Conservation (phyloP, 2,888 invertebrate genomes). For the Lasioglossum morio region DNA sequence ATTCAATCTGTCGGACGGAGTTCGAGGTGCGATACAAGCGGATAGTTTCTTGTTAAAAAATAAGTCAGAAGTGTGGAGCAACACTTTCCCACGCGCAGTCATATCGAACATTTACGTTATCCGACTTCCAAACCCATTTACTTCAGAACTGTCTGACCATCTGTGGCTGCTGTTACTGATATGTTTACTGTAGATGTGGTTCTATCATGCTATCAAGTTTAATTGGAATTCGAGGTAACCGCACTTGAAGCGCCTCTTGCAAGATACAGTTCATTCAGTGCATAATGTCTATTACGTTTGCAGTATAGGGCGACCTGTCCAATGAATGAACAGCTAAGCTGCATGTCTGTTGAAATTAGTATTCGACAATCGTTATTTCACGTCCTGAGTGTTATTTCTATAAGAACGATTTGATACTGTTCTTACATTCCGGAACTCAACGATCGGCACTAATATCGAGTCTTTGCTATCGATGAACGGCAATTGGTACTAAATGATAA, state of each 20-base stretch:
- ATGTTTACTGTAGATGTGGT: background rate
- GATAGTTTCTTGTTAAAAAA: background rate
- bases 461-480: too few species aligned
- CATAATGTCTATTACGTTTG: too few species aligned
- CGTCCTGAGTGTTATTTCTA: too few species aligned
- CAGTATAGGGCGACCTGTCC: too few species aligned
- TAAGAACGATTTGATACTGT: too few species aligned
- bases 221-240: background rate
- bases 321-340: too few species aligned
- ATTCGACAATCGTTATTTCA: too few species aligned
- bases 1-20: background rate
- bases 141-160: background rate
- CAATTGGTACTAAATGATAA: too few species aligned
- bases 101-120: too few species aligned
- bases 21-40: background rate
- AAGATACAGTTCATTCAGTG: background rate
- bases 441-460: background rate
- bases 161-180: background rate
- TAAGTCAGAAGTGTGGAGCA: background rate
- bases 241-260: background rate
- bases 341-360: too few species aligned
- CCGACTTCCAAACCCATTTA: background rate
- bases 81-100: background rate
- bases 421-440: too few species aligned
- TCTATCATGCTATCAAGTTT: background rate